Percentiles rank a stretch among this genome's conserved stretches.
These are phyloP conservation scores for Clavelina lepadiformis DNA, from an alignment of 23 tunicate species.

Conservation along the genomic window DNA sequence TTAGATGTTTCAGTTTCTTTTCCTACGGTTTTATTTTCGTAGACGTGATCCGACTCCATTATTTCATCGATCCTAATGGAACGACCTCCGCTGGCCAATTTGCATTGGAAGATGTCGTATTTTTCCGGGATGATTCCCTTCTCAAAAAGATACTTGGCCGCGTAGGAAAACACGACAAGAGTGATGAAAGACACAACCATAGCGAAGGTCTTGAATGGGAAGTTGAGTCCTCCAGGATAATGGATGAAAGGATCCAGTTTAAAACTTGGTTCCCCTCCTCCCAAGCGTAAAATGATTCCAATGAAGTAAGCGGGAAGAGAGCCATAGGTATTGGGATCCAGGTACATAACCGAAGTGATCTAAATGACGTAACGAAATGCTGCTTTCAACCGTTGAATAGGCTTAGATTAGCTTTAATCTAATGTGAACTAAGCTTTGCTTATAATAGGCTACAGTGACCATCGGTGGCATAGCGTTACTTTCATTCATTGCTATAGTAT, in stretches of 20 bases:
- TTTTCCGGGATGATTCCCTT: conserved; percentile 23
- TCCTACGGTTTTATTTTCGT: too few relatives aligned
- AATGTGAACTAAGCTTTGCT: too few relatives aligned
- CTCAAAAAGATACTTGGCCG: conserved; percentile 21
- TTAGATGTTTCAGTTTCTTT: too few relatives aligned
- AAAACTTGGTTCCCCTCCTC: conserved; percentile 72
- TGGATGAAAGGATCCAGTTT: conserved; percentile 48
- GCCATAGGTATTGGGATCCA: conserved; percentile 79
- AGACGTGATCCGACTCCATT: too few relatives aligned
- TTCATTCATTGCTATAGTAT: too few relatives aligned
- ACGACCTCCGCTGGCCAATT: conserved; percentile 59
- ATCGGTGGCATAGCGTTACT: too few relatives aligned
- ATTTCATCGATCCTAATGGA: conserved; percentile 5
- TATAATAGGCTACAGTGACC: too few relatives aligned
- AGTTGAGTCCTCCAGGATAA: conserved; percentile 59
- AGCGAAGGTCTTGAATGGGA: conserved; percentile 73
- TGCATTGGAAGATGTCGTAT: conserved; percentile 54
- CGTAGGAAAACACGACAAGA: conserved; percentile 28
- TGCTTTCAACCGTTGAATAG: too few relatives aligned
- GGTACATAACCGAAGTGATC: conserved; percentile 49
- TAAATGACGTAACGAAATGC: not conserved
- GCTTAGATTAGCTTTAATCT: too few relatives aligned
- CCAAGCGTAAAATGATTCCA: conserved; percentile 59
- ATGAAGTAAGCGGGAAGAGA: conserved; percentile 44
- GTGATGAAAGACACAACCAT: conserved; percentile 43